phyloP scores from a whole-genome alignment of 2,797 vertebrate species.

The Ptychadena robeensis region DNA sequence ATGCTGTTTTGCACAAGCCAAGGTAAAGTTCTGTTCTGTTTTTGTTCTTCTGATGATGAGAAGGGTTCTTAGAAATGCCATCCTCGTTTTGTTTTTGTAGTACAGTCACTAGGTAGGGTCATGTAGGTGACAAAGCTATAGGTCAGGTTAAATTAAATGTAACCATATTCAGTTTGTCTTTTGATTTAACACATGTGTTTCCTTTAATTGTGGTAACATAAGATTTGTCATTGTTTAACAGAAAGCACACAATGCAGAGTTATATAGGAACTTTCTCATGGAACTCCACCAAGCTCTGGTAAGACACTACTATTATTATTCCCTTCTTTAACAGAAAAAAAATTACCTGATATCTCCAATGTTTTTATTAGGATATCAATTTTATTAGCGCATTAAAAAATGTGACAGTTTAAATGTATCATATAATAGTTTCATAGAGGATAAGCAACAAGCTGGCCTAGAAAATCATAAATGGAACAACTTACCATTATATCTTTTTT shows the following conservation, averaged over 20 bases:
- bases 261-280: not conserved
- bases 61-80: too few species aligned
- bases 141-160: not conserved
- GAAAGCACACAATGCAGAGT: not conserved
- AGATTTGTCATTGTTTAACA: not conserved
- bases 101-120: too few species aligned
- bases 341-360: not conserved
- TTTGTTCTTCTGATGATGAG: too few species aligned
- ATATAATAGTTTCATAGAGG: too few species aligned
- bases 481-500: too few species aligned
- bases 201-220: not conserved
- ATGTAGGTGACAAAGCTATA: too few species aligned
- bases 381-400: too few species aligned
- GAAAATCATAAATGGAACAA: too few species aligned
- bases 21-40: not conserved
- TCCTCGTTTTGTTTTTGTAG: too few species aligned
- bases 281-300: not conserved
- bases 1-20: not conserved
- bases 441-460: too few species aligned
- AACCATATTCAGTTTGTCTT: too few species aligned
- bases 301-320: not conserved
- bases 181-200: not conserved
- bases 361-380: not conserved
- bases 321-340: not conserved
- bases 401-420: too few species aligned